Percentiles rank a stretch among this genome's conserved stretches.
Evolutionary conservation across 2,797 vertebrate species (phyloP).

Genomic region (Eptatretus atami): DNA sequence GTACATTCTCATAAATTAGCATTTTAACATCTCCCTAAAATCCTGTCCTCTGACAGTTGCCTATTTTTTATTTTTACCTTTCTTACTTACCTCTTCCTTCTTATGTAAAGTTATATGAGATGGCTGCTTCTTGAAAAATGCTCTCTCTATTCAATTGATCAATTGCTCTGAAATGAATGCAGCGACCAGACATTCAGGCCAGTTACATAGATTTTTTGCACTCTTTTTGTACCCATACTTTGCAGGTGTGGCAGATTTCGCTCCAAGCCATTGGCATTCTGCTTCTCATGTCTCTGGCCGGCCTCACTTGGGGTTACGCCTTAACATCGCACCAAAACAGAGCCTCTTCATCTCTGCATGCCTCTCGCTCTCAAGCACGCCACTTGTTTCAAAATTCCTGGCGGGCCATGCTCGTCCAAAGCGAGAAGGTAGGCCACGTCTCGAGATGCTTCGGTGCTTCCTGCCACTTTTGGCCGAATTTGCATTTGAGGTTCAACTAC

Average conservation of each 20-base stretch:
- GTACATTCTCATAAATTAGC: too few species aligned
- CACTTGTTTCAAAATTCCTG: constrained; percentile 74
- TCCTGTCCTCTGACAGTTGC: too few species aligned
- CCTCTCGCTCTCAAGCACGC: constrained; percentile 79
- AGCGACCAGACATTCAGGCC: too few species aligned
- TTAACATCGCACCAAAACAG: constrained; percentile 48
- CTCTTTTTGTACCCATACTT: neutral
- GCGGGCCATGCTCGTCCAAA: constrained; percentile 35
- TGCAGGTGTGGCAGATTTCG: constrained; percentile 72
- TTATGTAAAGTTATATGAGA: too few species aligned
- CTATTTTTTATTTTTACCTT: too few species aligned
- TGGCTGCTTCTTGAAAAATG: too few species aligned
- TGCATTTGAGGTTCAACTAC: neutral
- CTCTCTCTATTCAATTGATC: too few species aligned
- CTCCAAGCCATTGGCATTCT: constrained; percentile 70
- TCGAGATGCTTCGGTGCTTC: neutral
- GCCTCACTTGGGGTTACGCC: constrained; percentile 56
- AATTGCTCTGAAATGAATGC: too few species aligned
- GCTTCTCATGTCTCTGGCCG: constrained; percentile 50
- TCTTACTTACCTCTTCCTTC: too few species aligned
- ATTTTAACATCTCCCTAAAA: too few species aligned
- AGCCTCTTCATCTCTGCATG: constrained; percentile 80
- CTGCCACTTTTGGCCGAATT: neutral
- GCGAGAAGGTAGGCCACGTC: constrained; percentile 34
- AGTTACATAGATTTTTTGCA: neutral